A percentile compares a stretch with the other conserved stretches of the same genome.
Evolutionary conservation across 2,888 invertebrate species (phyloP).

Genomic region (Ophion costatus): DNA sequence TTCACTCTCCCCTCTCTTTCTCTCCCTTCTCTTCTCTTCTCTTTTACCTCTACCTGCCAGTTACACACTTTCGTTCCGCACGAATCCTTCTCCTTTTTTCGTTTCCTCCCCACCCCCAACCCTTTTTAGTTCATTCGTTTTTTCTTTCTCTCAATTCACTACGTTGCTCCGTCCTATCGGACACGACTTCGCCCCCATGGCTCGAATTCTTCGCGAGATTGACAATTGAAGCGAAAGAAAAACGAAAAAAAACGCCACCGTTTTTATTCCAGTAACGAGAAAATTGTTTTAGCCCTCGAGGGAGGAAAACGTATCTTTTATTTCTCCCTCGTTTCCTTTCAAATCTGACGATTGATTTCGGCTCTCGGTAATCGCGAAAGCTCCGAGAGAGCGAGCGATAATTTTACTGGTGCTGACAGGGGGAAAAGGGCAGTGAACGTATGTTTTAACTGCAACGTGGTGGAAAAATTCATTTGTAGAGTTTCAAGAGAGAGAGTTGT

Average conservation of each 20-base stretch:
- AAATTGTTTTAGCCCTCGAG: conserved; percentile 47
- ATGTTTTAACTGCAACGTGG: conserved; percentile 1
- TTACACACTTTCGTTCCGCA: conserved; percentile 60
- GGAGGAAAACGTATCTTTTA: background rate
- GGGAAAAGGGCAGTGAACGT: background rate
- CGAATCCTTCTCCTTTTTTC: conserved; percentile 48
- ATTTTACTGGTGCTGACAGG: background rate
- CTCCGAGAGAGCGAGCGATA: background rate
- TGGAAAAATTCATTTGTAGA: background rate
- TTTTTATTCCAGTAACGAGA: conserved; percentile 48
- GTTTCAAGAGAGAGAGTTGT: background rate
- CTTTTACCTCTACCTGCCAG: conserved; percentile 22
- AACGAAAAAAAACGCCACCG: conserved; percentile 31
- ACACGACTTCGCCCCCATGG: conserved; percentile 6
- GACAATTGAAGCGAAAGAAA: conserved; percentile 53
- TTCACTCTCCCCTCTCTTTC: conserved; percentile 7
- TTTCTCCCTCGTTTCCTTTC: background rate
- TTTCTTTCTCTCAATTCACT: background rate
- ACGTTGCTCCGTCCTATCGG: conserved; percentile 30
- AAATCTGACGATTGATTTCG: conserved; percentile 49
- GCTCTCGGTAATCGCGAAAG: conserved; percentile 15
- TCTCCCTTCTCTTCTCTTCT: no score
- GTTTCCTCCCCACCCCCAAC: conserved; percentile 5
- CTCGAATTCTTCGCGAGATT: conserved; percentile 42
- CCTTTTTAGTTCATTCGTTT: conserved; percentile 7